Base-by-base conservation (phyloP, 2,113 vertebrate species). In the Physeter macrocephalus region DNA sequence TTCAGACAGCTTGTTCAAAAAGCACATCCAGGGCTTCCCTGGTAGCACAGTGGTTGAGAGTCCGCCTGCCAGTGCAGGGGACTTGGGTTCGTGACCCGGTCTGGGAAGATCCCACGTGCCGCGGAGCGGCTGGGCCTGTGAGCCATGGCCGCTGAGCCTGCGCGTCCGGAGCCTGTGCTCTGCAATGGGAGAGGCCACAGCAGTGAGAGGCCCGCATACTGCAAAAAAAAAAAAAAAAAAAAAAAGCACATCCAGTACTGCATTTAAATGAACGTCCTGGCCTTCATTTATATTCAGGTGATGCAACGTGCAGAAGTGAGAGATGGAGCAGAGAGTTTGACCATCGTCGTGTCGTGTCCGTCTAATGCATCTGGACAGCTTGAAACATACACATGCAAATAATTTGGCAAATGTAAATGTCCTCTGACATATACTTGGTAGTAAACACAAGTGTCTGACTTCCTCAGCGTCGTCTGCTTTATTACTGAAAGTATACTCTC, bases 1-100 rank as follows among this genome's bases (percentile, higher is more conserved):
- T 96, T 92, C 61, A 86, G 85, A 59, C 36, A 91, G 46, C 34
- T 94, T 75, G 31, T 90, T 94, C 13, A 46, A 62, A 88, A 77
- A 77, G 54, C 34, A 81, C 41, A 67, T 9, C 49, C 34, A 21
- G 29, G n/a, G 29, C 49, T n/a, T n/a, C n/a, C n/a, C n/a, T n/a
- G n/a, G n/a, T n/a, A n/a, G n/a, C n/a, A n/a, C n/a, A n/a, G n/a
- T n/a, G n/a, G n/a, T n/a, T n/a, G n/a, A n/a, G n/a, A n/a, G n/a
- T n/a, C n/a, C n/a, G n/a, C n/a, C n/a, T n/a, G n/a, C n/a, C n/a
- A n/a, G n/a, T n/a, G n/a, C n/a, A n/a, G n/a, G n/a, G n/a, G n/a
- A n/a, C n/a, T n/a, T n/a, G n/a, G n/a, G n/a, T n/a, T n/a, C n/a
- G n/a, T n/a, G n/a, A n/a, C n/a, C n/a, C n/a, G n/a, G n/a, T n/a